Percentiles rank a stretch among this genome's conserved stretches.
phyloP scores from a whole-genome alignment of 2,113 vertebrate species.

The Aldabrachelys gigantea region DNA sequence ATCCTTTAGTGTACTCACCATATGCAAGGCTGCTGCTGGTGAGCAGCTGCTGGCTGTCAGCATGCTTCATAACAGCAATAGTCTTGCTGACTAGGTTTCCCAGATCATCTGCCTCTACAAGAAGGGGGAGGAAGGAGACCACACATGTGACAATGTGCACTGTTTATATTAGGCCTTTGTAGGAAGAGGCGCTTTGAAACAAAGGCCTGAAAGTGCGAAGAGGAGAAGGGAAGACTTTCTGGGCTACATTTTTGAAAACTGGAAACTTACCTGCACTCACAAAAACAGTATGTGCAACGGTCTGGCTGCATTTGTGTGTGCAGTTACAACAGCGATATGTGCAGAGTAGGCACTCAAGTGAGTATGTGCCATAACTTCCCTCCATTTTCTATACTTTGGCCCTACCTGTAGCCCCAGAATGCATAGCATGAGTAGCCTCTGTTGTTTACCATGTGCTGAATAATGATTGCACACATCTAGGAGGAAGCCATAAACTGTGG shows the following conservation, averaged over 20 bases:
- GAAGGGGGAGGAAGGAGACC: not conserved
- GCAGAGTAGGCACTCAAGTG: not conserved
- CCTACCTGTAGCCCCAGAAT: not conserved
- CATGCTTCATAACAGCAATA: not conserved
- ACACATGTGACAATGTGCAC: not conserved
- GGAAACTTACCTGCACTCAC: not conserved
- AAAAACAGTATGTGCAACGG: not conserved
- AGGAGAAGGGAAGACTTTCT: not conserved
- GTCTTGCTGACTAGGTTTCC: not conserved
- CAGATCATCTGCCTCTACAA: not conserved
- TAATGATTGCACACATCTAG: not conserved
- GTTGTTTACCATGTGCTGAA: not conserved
- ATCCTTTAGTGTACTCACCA: rapidly evolving
- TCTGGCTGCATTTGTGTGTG: constrained; percentile 29
- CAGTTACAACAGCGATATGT: not conserved
- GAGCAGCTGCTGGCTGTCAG: not conserved
- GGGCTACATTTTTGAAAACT: not conserved
- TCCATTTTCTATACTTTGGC: not conserved
- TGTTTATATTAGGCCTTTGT: not conserved
- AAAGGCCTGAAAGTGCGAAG: not conserved
- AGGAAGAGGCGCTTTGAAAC: not conserved
- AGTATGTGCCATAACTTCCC: not conserved
- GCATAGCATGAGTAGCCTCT: not conserved
- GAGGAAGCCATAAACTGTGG: constrained; percentile 26
- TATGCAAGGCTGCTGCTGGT: rapidly evolving